Percentiles rank a stretch among this genome's conserved stretches.
Evolutionary conservation across 2,113 vertebrate species (phyloP).

Genomic region (Austrofundulus limnaeus): DNA sequence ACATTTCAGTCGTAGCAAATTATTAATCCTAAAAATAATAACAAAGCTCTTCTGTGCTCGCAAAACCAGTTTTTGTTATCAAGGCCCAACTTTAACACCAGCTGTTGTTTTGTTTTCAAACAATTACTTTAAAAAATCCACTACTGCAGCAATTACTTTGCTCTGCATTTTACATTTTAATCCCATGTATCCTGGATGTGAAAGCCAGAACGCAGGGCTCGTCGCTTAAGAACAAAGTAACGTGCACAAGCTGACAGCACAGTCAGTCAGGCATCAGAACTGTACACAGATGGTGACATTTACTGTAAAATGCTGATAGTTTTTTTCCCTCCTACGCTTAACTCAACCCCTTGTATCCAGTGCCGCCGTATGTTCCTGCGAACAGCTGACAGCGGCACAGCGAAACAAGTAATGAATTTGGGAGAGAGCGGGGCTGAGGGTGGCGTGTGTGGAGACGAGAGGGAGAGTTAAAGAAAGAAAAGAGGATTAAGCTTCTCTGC

Average conservation of each 20-base stretch:
- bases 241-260: slow-evolving; percentile 1
- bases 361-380: neutral
- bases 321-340: slow-evolving; percentile 30
- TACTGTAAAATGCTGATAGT: slow-evolving; percentile 24
- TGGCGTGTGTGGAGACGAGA: slow-evolving; percentile 21
- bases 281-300: slow-evolving; percentile 42
- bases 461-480: slow-evolving; percentile 42
- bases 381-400: neutral
- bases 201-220: slow-evolving; percentile 30
- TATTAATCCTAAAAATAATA: too few species aligned
- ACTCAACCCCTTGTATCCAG: slow-evolving; percentile 16
- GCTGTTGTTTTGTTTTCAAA: neutral
- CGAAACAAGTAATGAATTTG: slow-evolving; percentile 23
- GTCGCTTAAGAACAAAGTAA: slow-evolving; percentile 19
- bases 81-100: neutral
- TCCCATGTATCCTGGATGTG: slow-evolving; percentile 24
- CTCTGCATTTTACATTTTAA: slow-evolving; percentile 12
- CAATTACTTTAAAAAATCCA: neutral
- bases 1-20: too few species aligned
- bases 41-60: neutral
- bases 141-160: neutral
- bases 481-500: slow-evolving; percentile 47
- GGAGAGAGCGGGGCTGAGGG: slow-evolving; percentile 25
- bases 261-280: slow-evolving; percentile 9
- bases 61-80: neutral